Evolutionary conservation across 2,113 vertebrate genomes (phyloP).

Genomic region (Dissostichus mawsoni): DNA sequence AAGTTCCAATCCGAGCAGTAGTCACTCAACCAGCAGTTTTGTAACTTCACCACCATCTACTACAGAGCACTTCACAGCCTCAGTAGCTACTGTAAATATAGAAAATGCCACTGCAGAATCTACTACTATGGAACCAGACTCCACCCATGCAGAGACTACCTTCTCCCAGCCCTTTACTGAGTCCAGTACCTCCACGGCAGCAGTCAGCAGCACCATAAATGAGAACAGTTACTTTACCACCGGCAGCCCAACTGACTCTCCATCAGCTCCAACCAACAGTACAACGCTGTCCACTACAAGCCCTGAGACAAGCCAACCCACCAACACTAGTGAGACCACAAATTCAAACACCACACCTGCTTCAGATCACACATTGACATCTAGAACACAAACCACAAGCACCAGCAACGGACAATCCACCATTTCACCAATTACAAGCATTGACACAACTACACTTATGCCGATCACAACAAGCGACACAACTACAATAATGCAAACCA

Average conservation of each 20-base stretch:
- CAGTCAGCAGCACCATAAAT: background rate
- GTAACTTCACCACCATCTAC: background rate
- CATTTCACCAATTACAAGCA: no score
- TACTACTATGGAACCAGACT: background rate
- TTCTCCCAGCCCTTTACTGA: background rate
- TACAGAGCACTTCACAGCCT: background rate
- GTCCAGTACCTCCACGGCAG: background rate
- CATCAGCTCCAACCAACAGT: background rate
- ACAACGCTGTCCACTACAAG: background rate
- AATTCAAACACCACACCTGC: background rate
- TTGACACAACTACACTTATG: no score
- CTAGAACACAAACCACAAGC: background rate
- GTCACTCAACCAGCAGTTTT: background rate
- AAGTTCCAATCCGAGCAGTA: constrained; percentile 1
- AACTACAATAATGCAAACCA: no score
- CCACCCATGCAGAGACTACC: background rate
- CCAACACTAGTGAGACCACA: constrained; percentile 6
- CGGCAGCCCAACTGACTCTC: background rate
- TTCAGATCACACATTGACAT: background rate
- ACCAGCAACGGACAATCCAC: background rate
- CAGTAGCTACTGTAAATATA: background rate
- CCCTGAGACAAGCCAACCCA: background rate
- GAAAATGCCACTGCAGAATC: background rate
- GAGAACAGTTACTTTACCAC: background rate
- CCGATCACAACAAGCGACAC: no score